Base-by-base conservation (phyloP, 1,140 invertebrate genomes). In the Ceratitis capitata region DNA sequence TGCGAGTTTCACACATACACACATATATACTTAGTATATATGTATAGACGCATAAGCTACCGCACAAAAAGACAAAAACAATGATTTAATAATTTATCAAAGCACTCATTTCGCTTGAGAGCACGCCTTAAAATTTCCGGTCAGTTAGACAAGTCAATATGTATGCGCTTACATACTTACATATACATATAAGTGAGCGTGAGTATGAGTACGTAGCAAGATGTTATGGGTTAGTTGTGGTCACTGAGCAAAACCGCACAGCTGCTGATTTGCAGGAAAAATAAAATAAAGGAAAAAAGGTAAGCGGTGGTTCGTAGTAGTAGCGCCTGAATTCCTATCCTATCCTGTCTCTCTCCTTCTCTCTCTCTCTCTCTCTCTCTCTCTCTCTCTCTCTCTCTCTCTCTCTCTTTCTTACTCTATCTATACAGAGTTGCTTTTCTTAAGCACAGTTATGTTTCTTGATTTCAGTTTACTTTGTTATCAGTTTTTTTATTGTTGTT, bases 41-140 rank as follows among this genome's bases (percentile, higher is more conserved):
- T n/a, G n/a, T n/a, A n/a, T n/a, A n/a, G n/a, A n/a, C n/a, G n/a
- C n/a, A n/a, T n/a, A n/a, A n/a, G n/a, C n/a, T n/a, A n/a, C n/a
- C n/a, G n/a, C n/a, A n/a, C 29, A 39, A 6, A 53, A 53, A n/a
- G 51, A 69, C 32, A 32, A 16, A 29, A 69, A 19, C 61, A 19
- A 69, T 69, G 61, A 69, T 69, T 69, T 69, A 29, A 69, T 69
- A 69, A 69, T 69, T 69, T 69, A 69, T 69, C 61, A 69, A 69
- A 69, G 61, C 61, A 69, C 61, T 69, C 61, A 69, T 35, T 69
- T 69, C 61, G 61, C 61, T 78, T 78, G 35, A 78, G 23, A 78
- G 23, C 69, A 45, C 69, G 19, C 23, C 19, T 78, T 78, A 42
- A 32, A 45, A 39, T 45, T 78, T 78, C 69, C 69, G 39, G 19